Evolutionary conservation across 2,888 invertebrate species (phyloP), one percentile per base, ranked within the genome.

Genomic region (Apeira syringaria): DNA sequence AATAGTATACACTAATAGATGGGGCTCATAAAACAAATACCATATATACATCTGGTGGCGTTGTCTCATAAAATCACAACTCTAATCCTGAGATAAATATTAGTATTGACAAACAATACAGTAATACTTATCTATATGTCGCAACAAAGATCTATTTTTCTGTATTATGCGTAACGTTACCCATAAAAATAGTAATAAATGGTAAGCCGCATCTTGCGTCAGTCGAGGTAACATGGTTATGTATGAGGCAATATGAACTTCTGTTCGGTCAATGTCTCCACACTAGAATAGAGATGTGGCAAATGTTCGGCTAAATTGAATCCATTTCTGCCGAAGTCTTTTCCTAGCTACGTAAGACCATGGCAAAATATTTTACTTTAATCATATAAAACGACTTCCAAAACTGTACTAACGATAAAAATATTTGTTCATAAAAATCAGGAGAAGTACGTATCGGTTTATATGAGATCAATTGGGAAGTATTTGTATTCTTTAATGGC

Each of bases 181-280:
- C 60, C 63, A 64, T 74, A 75, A 77, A 73, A 69, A 68, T 46
- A 28, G 47, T 41, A 37, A 43, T 35, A 35, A 35, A 52, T 43
- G 36, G 42, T 49, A 47, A 49, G 41, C 38, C 24, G 22, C 9
- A 47, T 44, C 63, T 81, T 76, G 69, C 77, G 76, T 37, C 41
- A 41, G 29, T 32, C 24, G 12, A 27, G 46, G 40, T 40, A 46
- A 41, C 26, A 54, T 56, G 52, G 51, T 11, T 27, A 15, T 67
- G 8, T 24, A 8, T 24, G 71, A 70, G 59, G 74, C 69, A 78
- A 80, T 64, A 58, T 76, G 74, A 77, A 75, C 80, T 80, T 75
- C 70, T 64, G 56, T 67, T 67, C 68, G 82, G 84, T 82, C 84
- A 85, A 83, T 85, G 85, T 80, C 82, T 65, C 55, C 3, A 22